Evolutionary conservation across 2,797 vertebrate genomes (phyloP), one percentile per base, ranked within the genome.

Genomic region (Acropternis orthonyx): DNA sequence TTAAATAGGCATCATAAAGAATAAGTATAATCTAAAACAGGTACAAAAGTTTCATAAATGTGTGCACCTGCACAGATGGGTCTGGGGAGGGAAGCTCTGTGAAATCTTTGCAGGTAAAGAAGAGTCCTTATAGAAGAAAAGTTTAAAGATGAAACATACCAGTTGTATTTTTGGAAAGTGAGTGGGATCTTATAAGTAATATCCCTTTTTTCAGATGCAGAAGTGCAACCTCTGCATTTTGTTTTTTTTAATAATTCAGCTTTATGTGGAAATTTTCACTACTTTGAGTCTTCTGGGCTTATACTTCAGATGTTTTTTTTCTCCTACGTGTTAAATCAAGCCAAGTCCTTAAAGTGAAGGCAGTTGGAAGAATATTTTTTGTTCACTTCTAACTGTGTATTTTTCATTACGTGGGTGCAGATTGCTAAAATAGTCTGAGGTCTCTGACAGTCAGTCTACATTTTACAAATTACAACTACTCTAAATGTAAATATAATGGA

Each of bases 401-500:
- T 89, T 96, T 88, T 82, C 49, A 55, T 82, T 68, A 48, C 15
- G 12, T 92, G 39, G 10, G 8, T 58, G 46, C 16, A 77, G 54
- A 71, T 62, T 83, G 24, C 58, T 58, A 28, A 69, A 84, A 88
- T 48, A 32, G 8, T 54, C 66, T 61, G 46, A 78, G 15, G 12
- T 81, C 55, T 87, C n/a, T 62, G 73, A 28, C 32, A 66, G n/a
- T 39, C 61, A 56, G 58, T 77, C 69, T 89, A 14, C 3, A 0
- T 80, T 93, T 85, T 65, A 66, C 21, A 80, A 85, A 85, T 93
- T 72, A 56, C 48, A 65, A 6, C 46, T 83, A 76, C 37, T 91
- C 81, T 91, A 94, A 94, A 82, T 87, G 72, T 87, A 94, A 93
- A 89, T 89, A 41, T 36, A 89, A 81, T 69, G 87, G 69, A 89